Conservation (phyloP, 2,113 vertebrate species). For the Tor tambroides region DNA sequence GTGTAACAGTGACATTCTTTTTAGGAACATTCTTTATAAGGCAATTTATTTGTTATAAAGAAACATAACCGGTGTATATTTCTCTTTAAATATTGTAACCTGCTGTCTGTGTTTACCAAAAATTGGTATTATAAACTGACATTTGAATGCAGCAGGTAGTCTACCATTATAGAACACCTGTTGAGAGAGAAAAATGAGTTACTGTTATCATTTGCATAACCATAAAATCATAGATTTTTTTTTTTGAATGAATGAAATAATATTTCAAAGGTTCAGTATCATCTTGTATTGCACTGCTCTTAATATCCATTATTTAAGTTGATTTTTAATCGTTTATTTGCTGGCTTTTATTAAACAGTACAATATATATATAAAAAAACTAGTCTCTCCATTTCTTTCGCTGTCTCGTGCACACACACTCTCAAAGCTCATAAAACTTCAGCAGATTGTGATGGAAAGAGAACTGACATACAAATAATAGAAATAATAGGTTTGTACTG, state of each 20-base stretch:
- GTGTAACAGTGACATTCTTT: conserved; percentile 8
- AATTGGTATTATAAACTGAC: background rate
- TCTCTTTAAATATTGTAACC: conserved; percentile 3
- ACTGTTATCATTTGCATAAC: conserved; percentile 31
- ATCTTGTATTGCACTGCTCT: conserved; percentile 16
- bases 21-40: background rate
- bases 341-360: conserved; percentile 18
- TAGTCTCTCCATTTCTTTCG: background rate
- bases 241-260: background rate
- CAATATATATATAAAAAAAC: background rate
- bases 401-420: background rate
- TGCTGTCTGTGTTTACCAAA: conserved; percentile 15
- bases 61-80: background rate
- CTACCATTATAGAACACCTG: background rate
- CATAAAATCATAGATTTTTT: background rate
- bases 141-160: background rate
- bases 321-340: conserved; percentile 2
- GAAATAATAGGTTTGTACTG: conserved; percentile 47
- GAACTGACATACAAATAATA: conserved; percentile 44
- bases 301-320: conserved; percentile 1
- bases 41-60: background rate
- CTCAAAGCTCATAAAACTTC: background rate
- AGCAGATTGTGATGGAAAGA: background rate
- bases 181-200: background rate
- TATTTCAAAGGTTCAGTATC: background rate